Percentiles rank a stretch among this genome's conserved stretches.
Evolutionary conservation across 2,888 invertebrate genomes (phyloP).

Genomic region (Cheilosia scutellata): DNA sequence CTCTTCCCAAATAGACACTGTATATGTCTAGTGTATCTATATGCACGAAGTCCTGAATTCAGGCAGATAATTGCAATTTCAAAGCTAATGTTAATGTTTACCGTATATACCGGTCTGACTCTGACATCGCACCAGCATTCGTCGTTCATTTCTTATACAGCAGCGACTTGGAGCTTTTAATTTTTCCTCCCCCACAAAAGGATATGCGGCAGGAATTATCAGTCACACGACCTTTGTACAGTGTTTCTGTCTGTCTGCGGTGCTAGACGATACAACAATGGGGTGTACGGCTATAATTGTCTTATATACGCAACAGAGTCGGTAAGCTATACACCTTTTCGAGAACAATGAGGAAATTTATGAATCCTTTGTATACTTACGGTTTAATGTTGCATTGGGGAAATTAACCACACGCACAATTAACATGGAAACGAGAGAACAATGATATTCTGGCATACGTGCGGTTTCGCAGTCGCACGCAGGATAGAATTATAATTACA

Average conservation of each 20-base stretch:
- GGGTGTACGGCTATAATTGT: slow-evolving; percentile 40
- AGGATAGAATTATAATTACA: slow-evolving; percentile 69
- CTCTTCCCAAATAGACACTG: background rate
- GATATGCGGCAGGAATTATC: slow-evolving; percentile 62
- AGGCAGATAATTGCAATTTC: slow-evolving; percentile 66
- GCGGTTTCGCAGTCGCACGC: background rate
- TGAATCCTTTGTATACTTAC: slow-evolving; percentile 58
- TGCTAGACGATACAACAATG: slow-evolving; percentile 8
- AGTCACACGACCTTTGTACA: slow-evolving; percentile 53
- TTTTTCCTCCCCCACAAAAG: slow-evolving; percentile 36
- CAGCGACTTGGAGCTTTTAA: slow-evolving; percentile 30
- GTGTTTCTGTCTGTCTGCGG: slow-evolving; percentile 42
- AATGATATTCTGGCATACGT: slow-evolving; percentile 38
- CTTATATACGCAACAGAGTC: slow-evolving; percentile 16
- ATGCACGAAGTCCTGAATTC: slow-evolving; percentile 31
- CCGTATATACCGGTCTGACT: background rate
- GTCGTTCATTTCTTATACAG: background rate
- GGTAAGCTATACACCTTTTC: background rate
- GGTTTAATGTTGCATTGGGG: slow-evolving; percentile 70
- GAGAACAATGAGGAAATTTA: slow-evolving; percentile 61
- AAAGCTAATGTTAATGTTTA: slow-evolving; percentile 32
- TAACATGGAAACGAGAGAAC: slow-evolving; percentile 37
- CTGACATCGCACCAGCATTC: background rate
- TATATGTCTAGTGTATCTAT: no score
- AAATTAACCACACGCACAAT: slow-evolving; percentile 75